Evolutionary conservation across 2,888 invertebrate species (phyloP), one percentile per base, ranked within the genome.

Genomic region (Eupelmus urozonus): DNA sequence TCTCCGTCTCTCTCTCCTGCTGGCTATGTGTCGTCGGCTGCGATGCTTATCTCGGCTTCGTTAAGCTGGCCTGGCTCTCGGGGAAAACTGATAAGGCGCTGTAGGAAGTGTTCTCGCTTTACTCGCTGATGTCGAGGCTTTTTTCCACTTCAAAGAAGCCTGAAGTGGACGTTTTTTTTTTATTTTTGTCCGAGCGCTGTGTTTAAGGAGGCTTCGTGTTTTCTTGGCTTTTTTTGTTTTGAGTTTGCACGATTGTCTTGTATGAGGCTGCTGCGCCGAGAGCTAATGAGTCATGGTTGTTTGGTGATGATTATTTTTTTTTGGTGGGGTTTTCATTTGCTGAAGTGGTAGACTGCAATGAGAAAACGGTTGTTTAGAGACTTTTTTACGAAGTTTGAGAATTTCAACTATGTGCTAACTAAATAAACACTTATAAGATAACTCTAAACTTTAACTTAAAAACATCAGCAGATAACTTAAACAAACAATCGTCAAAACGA

Each of bases 31-130:
- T 42, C 16, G 42, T 4, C 25, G 40, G 53, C 42, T 60, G 18
- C 25, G 75, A 75, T 75, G 16, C 53, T 69, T 75, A 75, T 75
- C 75, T 18, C 29, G 16, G 55, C 53, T 55, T 73, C 72, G 63
- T 55, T 71, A 60, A 59, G 18, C 18, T n/a, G 1, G 20, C n/a
- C 57, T 9, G 1, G 2, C 13, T 27, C 53, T 53, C 53, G 20
- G 4, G 5, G 60, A 60, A 53, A 29, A 20, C 70, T 29, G 70
- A 70, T 70, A 70, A 69, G 57, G 23, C n/a, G 16, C 18, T 29
- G 25, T 42, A 55, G 70, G 57, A 59, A 49, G 59, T 67, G 25
- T 55, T 40, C 25, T 66, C 18, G 23, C 25, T n/a, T 27, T 13
- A 13, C 13, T 16, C 20, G 69, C 69, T 57, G 55, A 42, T 69